phyloP scores from a whole-genome alignment of 2,888 invertebrate genomes.

The Gari tellinella region DNA sequence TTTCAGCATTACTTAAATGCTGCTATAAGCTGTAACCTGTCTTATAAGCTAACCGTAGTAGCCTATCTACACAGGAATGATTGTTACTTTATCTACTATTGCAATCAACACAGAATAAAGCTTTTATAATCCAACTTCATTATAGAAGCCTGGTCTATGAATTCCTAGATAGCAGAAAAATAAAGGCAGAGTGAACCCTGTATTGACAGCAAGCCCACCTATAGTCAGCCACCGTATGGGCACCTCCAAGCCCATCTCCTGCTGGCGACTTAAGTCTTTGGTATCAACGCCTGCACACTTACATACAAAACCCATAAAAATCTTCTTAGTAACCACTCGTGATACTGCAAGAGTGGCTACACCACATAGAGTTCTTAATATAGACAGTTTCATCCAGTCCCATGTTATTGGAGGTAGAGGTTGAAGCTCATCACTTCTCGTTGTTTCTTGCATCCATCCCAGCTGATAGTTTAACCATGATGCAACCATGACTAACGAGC shows the following conservation, averaged over 20 bases:
- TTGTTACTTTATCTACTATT: too few species aligned
- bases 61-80: too few species aligned
- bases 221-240: slow-evolving; percentile 93
- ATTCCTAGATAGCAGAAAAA: slow-evolving; percentile 91
- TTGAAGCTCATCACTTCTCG: slow-evolving; percentile 86
- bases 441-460: slow-evolving; percentile 86
- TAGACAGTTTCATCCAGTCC: slow-evolving; percentile 84
- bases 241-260: slow-evolving; percentile 89
- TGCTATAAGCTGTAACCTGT: too few species aligned
- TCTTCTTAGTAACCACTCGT: slow-evolving; percentile 88
- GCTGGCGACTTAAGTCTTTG: slow-evolving; percentile 86
- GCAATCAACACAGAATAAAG: too few species aligned
- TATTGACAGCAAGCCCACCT: slow-evolving; percentile 91
- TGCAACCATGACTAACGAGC: slow-evolving; percentile 89
- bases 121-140: slow-evolving; percentile 86
- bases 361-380: slow-evolving; percentile 89
- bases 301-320: slow-evolving; percentile 90
- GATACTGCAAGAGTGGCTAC: slow-evolving; percentile 90
- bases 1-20: too few species aligned
- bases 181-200: slow-evolving; percentile 91
- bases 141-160: slow-evolving; percentile 93
- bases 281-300: slow-evolving; percentile 89
- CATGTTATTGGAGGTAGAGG: slow-evolving; percentile 93
- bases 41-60: too few species aligned
- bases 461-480: slow-evolving; percentile 94